Evolutionary conservation across 2,113 vertebrate genomes (phyloP).

Genomic region (Oryzias woworae): DNA sequence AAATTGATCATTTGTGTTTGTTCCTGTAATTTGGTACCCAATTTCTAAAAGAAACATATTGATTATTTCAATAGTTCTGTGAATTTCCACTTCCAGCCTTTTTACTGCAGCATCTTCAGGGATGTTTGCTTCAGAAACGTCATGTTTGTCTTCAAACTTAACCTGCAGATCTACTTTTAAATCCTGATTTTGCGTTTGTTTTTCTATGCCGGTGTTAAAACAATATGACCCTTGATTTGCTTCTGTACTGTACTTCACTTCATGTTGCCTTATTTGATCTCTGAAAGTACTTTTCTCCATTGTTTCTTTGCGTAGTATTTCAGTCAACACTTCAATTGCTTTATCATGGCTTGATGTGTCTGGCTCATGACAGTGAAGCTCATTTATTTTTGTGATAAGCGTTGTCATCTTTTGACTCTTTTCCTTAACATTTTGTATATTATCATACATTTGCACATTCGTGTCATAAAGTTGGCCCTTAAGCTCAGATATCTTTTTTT

Average conservation of each 20-base stretch:
- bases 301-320: not conserved
- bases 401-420: slow-evolving; percentile 34
- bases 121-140: not conserved
- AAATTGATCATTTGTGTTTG: not conserved
- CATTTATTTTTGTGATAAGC: slow-evolving; percentile 46
- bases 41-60: slow-evolving; percentile 13
- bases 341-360: slow-evolving; percentile 10
- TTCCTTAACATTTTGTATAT: slow-evolving; percentile 33
- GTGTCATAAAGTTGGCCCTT: slow-evolving; percentile 33
- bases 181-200: slow-evolving; percentile 1
- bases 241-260: not conserved
- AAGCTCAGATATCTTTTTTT: slow-evolving; percentile 33
- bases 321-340: slow-evolving; percentile 11
- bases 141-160: not conserved
- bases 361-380: slow-evolving; percentile 22
- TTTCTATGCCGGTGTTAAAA: slow-evolving; percentile 3
- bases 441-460: slow-evolving; percentile 35
- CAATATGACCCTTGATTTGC: not conserved
- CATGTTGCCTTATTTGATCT: slow-evolving; percentile 1
- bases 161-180: slow-evolving; percentile 4
- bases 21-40: slow-evolving; percentile 15
- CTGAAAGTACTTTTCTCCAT: not conserved
- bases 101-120: slow-evolving; percentile 1
- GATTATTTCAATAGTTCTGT: slow-evolving; percentile 31
- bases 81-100: slow-evolving; percentile 44